Evolutionary conservation across 2,113 vertebrate species (phyloP).

Genomic region (Gadus chalcogrammus): DNA sequence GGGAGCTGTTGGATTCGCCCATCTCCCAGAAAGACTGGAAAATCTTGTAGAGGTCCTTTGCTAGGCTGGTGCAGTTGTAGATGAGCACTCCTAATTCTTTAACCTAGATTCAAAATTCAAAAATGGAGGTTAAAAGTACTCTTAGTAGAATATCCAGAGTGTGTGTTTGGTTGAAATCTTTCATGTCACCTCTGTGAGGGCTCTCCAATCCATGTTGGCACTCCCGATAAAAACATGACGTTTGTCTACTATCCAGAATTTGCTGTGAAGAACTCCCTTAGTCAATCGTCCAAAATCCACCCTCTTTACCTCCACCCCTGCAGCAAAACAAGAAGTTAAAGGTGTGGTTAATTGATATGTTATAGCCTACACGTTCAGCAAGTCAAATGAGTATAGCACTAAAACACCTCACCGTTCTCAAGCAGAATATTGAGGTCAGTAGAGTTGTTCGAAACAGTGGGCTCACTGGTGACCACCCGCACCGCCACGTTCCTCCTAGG

Average conservation of each 20-base stretch:
- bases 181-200: slow-evolving; percentile 81
- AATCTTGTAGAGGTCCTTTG: slow-evolving; percentile 84
- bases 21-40: slow-evolving; percentile 89
- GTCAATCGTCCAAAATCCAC: slow-evolving; percentile 78
- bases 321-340: neutral
- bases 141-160: neutral
- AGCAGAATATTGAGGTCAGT: slow-evolving; percentile 77
- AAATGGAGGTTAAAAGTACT: neutral
- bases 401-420: slow-evolving; percentile 67
- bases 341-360: too few species aligned
- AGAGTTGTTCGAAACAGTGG: slow-evolving; percentile 70
- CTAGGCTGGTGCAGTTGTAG: slow-evolving; percentile 83
- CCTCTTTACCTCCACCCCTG: slow-evolving; percentile 80
- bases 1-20: slow-evolving; percentile 69
- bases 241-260: slow-evolving; percentile 90
- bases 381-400: too few species aligned
- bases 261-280: slow-evolving; percentile 82
- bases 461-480: slow-evolving; percentile 74
- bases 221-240: slow-evolving; percentile 86
- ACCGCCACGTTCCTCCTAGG: slow-evolving; percentile 76
- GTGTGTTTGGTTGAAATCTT: neutral
- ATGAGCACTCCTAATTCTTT: slow-evolving; percentile 86
- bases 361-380: too few species aligned
- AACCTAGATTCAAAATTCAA: slow-evolving; percentile 67
- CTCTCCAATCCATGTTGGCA: slow-evolving; percentile 94